Evolutionary conservation across 2,888 invertebrate species (phyloP), one percentile per base, ranked within the genome.

Genomic region (Cheilosia pagana): DNA sequence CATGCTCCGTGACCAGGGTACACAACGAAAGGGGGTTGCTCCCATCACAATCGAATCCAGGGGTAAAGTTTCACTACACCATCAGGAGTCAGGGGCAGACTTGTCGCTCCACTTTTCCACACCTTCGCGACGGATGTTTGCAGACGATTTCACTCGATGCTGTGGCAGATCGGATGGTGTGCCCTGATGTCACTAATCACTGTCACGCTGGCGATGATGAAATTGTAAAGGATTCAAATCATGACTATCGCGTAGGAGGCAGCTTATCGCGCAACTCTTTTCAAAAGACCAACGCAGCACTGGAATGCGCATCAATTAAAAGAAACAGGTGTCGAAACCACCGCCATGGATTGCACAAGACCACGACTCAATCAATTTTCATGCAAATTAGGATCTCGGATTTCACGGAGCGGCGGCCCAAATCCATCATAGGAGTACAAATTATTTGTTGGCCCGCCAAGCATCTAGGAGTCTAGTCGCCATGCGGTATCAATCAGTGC

Each of bases 321-420:
- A 74, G 83, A 75, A 85, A 85, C 83, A 85, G 83, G 83, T 85
- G 83, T 85, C 71, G 79, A 65, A 85, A 85, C 81, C 43, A 85
- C 81, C 43, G 70, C 75, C 53, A 52, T 31, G 43, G 39, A 71
- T 85, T 79, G 75, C 83, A 75, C 67, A 85, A 85, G 53, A 59
- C 83, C 79, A 76, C 79, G 83, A 85, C 79, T 79, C 79, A 85
- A 85, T 85, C 74, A 75, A 85, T 85, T 85, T 85, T 85, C 70
- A 85, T 85, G 83, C 83, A 85, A 85, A 85, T 85, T 79, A 85
- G 79, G 79, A 85, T 85, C 75, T 85, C 68, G 74, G 79, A 75
- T 85, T 85, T 79, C 75, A 79, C 70, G 28, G n/a, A n/a, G 67
- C 65, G 48, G 52, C 67, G 23, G 25, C 83, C 75, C 68, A 81